A percentile compares a stretch with the other conserved stretches of the same genome.
phyloP scores from a whole-genome alignment of 2,888 invertebrate species.

The Drosophila peninsularis region DNA sequence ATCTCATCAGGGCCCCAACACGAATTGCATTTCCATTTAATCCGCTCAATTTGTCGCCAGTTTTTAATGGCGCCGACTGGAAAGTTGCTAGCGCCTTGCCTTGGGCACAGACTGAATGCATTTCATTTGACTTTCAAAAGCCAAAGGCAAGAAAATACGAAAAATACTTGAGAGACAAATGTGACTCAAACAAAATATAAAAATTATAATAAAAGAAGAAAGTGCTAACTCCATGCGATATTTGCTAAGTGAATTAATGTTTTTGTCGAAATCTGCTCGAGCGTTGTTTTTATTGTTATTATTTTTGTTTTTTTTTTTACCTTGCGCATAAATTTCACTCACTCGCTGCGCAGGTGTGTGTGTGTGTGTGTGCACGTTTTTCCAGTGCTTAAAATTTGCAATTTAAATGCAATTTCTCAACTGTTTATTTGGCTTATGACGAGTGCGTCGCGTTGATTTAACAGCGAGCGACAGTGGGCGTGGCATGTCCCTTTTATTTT shows the following conservation, averaged over 20 bases:
- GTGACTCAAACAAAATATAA: not conserved
- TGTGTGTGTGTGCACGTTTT: conserved; percentile 14
- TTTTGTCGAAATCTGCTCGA: conserved; percentile 46
- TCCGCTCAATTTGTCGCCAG: conserved; percentile 55
- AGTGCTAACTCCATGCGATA: conserved; percentile 8
- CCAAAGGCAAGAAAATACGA: conserved; percentile 27
- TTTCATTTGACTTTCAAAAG: conserved; percentile 56
- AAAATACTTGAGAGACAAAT: conserved; percentile 1
- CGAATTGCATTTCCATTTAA: conserved; percentile 54
- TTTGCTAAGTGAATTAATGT: conserved; percentile 68
- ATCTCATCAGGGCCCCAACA: not conserved
- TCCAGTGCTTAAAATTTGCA: conserved; percentile 63
- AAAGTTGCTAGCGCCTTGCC: conserved; percentile 41
- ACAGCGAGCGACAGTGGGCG: conserved; percentile 49
- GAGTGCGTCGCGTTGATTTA: conserved; percentile 60
- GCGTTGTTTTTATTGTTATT: not conserved
- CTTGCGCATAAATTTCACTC: conserved; percentile 48
- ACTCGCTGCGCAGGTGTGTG: conserved; percentile 1
- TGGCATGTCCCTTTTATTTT: conserved; percentile 7
- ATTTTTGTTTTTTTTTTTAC: conserved; percentile 19
- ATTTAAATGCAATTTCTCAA: conserved; percentile 76
- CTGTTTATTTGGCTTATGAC: conserved; percentile 74
- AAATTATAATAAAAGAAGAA: conserved; percentile 6
- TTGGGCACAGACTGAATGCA: conserved; percentile 45
- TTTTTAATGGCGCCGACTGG: conserved; percentile 53